These are phyloP conservation scores for Drosophila limbata DNA, from an alignment of 2,888 invertebrate species.

Conservation along the genomic window DNA sequence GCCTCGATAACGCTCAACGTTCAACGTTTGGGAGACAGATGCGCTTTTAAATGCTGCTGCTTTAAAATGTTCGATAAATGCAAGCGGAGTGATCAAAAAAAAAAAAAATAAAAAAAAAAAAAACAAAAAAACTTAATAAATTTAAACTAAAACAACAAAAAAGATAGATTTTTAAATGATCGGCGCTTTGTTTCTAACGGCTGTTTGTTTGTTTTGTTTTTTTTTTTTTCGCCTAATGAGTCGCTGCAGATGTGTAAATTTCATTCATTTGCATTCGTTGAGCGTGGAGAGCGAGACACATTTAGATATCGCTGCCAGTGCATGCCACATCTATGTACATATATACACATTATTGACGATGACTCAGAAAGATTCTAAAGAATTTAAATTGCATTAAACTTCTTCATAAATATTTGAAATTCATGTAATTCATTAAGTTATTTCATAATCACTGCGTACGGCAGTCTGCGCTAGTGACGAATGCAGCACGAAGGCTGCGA, in stretches of 20 bases:
- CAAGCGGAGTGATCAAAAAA: conserved; percentile 47
- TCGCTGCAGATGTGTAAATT: conserved; percentile 54
- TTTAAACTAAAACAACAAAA: conserved; percentile 28
- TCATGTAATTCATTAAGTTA: no score
- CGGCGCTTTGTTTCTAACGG: conserved; percentile 59
- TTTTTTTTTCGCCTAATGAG: conserved; percentile 42
- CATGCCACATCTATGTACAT: not conserved
- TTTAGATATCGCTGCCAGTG: conserved; percentile 44
- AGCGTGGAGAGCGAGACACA: conserved; percentile 37
- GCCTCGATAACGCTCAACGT: conserved; percentile 31
- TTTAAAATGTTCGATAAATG: conserved; percentile 53
- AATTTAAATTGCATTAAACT: no score
- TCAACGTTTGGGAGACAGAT: conserved; percentile 45
- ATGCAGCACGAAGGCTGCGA: no score
- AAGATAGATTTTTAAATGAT: conserved; percentile 27
- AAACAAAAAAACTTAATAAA: conserved; percentile 20
- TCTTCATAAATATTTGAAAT: no score
- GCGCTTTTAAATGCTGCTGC: conserved; percentile 68
- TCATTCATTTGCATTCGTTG: conserved; percentile 51
- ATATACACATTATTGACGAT: conserved; percentile 40
- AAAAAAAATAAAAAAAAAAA: conserved; percentile 6
- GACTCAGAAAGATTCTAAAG: conserved; percentile 34
- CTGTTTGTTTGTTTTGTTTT: conserved; percentile 31
- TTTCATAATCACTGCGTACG: no score
- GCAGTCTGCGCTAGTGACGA: no score